Base-by-base conservation (phyloP, 2,113 vertebrate genomes). In the Brienomyrus longianalis region DNA sequence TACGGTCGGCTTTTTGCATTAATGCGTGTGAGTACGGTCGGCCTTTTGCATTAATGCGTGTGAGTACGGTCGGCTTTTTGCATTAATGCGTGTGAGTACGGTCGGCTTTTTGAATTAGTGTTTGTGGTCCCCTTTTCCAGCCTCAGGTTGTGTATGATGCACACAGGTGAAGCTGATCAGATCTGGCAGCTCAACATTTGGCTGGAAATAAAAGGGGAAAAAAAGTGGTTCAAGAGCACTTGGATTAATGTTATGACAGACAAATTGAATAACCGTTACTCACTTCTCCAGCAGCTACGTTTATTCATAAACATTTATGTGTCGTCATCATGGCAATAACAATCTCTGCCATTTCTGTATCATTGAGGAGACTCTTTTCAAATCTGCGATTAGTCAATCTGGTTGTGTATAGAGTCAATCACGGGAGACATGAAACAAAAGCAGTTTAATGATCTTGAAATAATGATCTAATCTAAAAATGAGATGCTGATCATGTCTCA, bases 401-500 rank as follows among this genome's bases (percentile, higher is more conserved):
- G 35, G 35, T 80, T 80, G 31, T 80, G 74, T 80, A 5, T 6
- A 13, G 66, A 80, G 74, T 80, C 35, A 80, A 80, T 80, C 74
- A 80, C 5, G 6, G 35, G 5, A 43, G 35, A 43, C 74, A 80
- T 80, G 17, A 80, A 80, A 80, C 74, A 80, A 80, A 80, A 80
- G 74, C 74, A 39, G 35, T 43, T 43, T 80, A 17, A 43, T 80
- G 13, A 39, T 80, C 74, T 17, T 0, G 13, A 80, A 80, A 80
- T 80, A 43, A 80, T 80, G 74, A 80, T 80, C 74, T 43, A 80
- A 80, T 80, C 31, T 19, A 80, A 80, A 80, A 80, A 43, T 80
- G 4, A 80, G 74, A 80, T 43, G 15, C 35, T 43, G 31, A 80
- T 19, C 35, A 80, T 43, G 74, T 43, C 31, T 39, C 35, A 39